Evolutionary conservation across 2,888 invertebrate genomes (phyloP), one percentile per base, ranked within the genome.

Genomic region (Drosophila putrida): DNA sequence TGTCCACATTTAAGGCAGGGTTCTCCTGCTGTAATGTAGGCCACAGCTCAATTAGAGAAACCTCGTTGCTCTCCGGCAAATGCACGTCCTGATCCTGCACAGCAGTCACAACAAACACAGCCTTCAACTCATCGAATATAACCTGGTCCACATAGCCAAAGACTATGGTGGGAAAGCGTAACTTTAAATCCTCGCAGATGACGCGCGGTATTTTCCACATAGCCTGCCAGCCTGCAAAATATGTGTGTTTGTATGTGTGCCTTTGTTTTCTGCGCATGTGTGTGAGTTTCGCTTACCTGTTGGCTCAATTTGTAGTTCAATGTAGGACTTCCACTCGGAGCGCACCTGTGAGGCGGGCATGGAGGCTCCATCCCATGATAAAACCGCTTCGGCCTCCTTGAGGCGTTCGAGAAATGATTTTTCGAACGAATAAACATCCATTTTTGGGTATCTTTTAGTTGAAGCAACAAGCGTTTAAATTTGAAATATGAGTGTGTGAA

Each of bases 121-220:
- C 94, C 55, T 92, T 91, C 0, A 94, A 87, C 25, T 93, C 93
- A 6, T 91, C 78, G 47, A 93, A 94, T 44, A 93, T 91, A 0
- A 94, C 93, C 68, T 93, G 91, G 47, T 94, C 92, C 0, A 94
- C 93, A 59, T 93, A 93, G 0, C 94, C 94, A 33, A 94, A 91
- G 0, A 95, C 94, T n/a, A 94, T 91, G 0, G 94, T 94, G 0
- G 95, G 95, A 90, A 93, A 95, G 13, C 93, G 93, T n/a, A 95
- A 92, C 55, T 94, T 91, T 4, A 94, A 90, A 49, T 93, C 93
- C 80, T 94, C 94, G 71, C 95, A 95, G 8, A 93, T 93, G 4
- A 93, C 80, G 31, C 94, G 92, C 0, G 95, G 94, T 58, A 95
- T 94, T 90, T 94, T 95, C 95, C 95, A 95, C 38, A 95, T 82